These are phyloP conservation scores for Oxycera nigricornis DNA, from an alignment of 2,888 invertebrate species.

Conservation along the genomic window DNA sequence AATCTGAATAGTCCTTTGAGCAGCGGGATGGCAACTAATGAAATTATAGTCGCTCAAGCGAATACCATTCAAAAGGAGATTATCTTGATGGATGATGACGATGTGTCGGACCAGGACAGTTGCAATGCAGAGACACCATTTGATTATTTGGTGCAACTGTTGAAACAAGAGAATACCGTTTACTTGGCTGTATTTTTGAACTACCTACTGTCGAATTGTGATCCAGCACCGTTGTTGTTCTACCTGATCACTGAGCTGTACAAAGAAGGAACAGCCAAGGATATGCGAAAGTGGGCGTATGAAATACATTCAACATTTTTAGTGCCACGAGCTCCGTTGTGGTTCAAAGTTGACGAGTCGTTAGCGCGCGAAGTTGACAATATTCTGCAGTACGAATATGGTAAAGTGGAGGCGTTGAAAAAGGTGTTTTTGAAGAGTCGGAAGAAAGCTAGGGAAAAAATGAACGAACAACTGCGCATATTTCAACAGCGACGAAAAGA, in stretches of 20 bases:
- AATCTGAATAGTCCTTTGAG: slow-evolving; percentile 49
- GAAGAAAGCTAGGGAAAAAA: slow-evolving; percentile 65
- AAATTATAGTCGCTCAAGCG: slow-evolving; percentile 58
- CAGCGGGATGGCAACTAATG: slow-evolving; percentile 49
- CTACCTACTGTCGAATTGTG: slow-evolving; percentile 83
- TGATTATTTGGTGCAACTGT: slow-evolving; percentile 79
- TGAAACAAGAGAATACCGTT: slow-evolving; percentile 78
- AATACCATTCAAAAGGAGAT: slow-evolving; percentile 74
- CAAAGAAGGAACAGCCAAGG: slow-evolving; percentile 83
- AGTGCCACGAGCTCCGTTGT: slow-evolving; percentile 76
- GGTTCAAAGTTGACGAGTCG: slow-evolving; percentile 69
- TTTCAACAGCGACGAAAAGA: slow-evolving; percentile 86
- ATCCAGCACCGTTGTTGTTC: slow-evolving; percentile 72
- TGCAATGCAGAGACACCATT: slow-evolving; percentile 89
- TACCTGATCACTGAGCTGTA: slow-evolving; percentile 92
- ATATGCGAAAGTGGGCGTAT: slow-evolving; percentile 98
- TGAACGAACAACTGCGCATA: slow-evolving; percentile 60
- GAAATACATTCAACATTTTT: slow-evolving; percentile 97
- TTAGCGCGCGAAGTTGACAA: slow-evolving; percentile 90
- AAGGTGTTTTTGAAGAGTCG: slow-evolving; percentile 91
- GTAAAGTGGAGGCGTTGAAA: slow-evolving; percentile 88
- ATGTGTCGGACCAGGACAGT: slow-evolving; percentile 85
- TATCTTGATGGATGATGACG: slow-evolving; percentile 96
- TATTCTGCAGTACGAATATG: slow-evolving; percentile 80
- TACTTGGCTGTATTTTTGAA: slow-evolving; percentile 95